Evolutionary conservation across 2,113 vertebrate species (phyloP), one percentile per base, ranked within the genome.

Genomic region (Nothoprocta perdicaria): DNA sequence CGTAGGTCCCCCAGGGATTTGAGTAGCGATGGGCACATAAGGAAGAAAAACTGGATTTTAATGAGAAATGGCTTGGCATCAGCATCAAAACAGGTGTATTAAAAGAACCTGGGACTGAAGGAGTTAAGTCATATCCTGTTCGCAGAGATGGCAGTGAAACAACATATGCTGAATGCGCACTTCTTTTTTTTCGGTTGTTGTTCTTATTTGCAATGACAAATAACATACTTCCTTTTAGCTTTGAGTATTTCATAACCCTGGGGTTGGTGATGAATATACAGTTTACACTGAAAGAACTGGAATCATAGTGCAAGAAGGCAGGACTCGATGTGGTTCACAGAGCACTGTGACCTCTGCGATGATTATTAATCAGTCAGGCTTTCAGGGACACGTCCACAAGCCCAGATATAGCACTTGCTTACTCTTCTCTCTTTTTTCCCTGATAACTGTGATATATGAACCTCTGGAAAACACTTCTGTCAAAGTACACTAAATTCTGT

Each of bases 41-140:
- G 76, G 52, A 83, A 89, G 79, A 86, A 69, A 80, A 21, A 92
- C 83, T 78, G 78, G 65, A 73, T 92, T 94, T 94, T 96, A 92
- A 89, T 84, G 84, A 86, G 75, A 82, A 63, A 50, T 86, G 62
- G 61, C 61, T 91, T 89, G 57, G 76, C 53, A 91, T 15, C 43
- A 65, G 52, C 46, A 61, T 60, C 61, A 33, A 76, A 92, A 78
- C 63, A 92, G 79, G 29, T 86, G 65, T 45, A 48, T n/a, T 60
- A 66, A 38, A 38, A 84, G 63, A 89, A 80, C 62, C 41, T 46
- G 65, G 88, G n/a, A 79, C 14, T 46, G 77, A 92, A 94, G 88
- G 72, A 84, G 94, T 94, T 93, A 96, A 93, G 89, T 93, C 57
- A 22, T 86, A 86, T 84, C 87, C 58, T 86, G 46, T 77, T 90